Conservation (phyloP, 2,888 invertebrate species). For the Callimorpha dominula region DNA sequence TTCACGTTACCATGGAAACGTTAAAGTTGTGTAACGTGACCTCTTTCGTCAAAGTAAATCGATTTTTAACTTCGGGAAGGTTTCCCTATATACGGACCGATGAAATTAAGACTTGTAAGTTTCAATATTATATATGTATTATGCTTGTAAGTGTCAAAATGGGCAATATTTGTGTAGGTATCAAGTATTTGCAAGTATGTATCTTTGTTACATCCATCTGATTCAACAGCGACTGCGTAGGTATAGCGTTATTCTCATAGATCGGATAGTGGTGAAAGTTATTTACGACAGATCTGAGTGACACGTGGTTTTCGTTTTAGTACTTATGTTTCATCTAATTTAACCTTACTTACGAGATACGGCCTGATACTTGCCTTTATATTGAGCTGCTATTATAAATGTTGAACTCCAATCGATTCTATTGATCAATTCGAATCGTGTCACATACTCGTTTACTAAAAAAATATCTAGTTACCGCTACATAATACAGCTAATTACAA, state of each 20-base stretch:
- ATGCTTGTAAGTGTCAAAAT: no score
- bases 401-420: not conserved
- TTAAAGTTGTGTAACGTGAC: conserved; percentile 11
- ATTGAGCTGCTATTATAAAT: no score
- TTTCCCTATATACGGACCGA: not conserved
- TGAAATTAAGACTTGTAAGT: not conserved
- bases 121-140: no score
- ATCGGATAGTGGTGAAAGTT: no score
- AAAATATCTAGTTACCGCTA: not conserved
- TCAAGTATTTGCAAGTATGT: not conserved
- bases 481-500: not conserved
- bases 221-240: not conserved
- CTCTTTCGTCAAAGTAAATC: conserved; percentile 19
- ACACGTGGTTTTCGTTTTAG: not conserved
- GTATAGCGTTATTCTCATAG: not conserved
- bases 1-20: conserved; percentile 45
- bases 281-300: no score
- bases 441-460: not conserved
- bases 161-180: no score
- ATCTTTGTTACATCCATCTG: not conserved
- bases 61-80: not conserved
- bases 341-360: not conserved
- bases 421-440: no score
- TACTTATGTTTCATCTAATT: not conserved
- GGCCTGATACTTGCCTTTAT: no score